Percentiles rank a stretch among this genome's conserved stretches.
These are phyloP conservation scores for Astur gentilis DNA, from an alignment of 2,113 vertebrate genomes.

Conservation along the genomic window DNA sequence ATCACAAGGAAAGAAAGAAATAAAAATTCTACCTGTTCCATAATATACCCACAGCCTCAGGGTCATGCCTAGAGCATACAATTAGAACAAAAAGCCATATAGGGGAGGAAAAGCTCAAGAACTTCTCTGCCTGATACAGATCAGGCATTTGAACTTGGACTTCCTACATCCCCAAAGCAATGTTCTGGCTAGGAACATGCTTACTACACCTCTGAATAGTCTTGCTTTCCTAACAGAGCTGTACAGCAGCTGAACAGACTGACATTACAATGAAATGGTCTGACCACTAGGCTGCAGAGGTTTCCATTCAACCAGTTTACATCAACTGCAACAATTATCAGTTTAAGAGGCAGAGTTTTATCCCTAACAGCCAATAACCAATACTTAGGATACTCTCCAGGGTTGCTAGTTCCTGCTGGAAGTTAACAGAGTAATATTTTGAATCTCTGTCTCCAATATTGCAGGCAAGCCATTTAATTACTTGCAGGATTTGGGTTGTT, in stretches of 20 bases:
- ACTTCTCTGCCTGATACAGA: neutral
- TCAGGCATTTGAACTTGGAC: neutral
- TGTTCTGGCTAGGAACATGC: neutral
- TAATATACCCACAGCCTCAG: neutral
- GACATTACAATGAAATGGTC: neutral
- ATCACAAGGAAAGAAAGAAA: neutral
- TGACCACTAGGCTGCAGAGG: neutral
- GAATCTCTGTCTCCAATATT: neutral
- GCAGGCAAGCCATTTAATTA: neutral
- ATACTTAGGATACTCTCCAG: neutral
- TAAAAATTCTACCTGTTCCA: neutral
- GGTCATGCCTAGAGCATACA: neutral
- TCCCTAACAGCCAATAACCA: neutral
- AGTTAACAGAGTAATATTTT: neutral
- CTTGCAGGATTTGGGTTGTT: neutral
- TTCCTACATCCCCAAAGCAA: neutral
- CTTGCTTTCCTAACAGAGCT: neutral
- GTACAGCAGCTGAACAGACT: neutral
- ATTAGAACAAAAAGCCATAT: neutral
- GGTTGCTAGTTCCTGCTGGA: neutral
- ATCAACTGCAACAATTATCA: neutral
- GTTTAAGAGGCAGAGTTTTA: neutral
- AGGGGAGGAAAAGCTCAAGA: neutral
- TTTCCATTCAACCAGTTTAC: neutral
- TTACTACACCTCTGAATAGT: neutral